phyloP scores from a whole-genome alignment of 2,888 invertebrate species.

The Chymomyza procnemis region DNA sequence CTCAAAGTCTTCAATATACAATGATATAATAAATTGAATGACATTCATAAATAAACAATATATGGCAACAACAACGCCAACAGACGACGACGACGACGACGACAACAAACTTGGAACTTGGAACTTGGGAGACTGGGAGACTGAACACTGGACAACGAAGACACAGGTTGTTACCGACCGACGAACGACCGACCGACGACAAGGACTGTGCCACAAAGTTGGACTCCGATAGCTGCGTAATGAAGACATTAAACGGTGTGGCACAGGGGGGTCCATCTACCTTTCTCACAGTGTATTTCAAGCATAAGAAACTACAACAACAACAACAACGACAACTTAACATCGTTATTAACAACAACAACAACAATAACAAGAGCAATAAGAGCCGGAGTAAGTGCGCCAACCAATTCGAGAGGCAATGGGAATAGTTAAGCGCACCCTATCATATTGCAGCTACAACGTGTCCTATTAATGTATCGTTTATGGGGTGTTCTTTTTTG shows the following conservation, averaged over 20 bases:
- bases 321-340: conserved; percentile 60
- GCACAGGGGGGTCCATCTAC: conserved; percentile 19
- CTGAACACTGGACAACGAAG: conserved; percentile 9
- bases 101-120: not conserved
- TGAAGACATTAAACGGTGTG: conserved; percentile 63
- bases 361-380: conserved; percentile 37
- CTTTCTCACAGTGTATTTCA: conserved; percentile 45
- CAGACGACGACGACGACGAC: not conserved
- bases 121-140: not conserved
- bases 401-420: not conserved
- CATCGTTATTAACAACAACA: conserved; percentile 70
- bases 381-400: not conserved
- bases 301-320: conserved; percentile 47
- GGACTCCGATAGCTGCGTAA: conserved; percentile 39
- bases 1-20: conserved; percentile 69
- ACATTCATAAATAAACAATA: conserved; percentile 78
- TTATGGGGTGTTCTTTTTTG: not conserved
- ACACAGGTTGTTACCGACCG: not conserved
- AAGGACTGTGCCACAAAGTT: conserved; percentile 25
- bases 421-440: not conserved
- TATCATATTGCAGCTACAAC: not conserved
- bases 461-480: not conserved
- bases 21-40: conserved; percentile 77
- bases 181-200: no score
- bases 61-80: conserved; percentile 40